phyloP scores from a whole-genome alignment of 2,888 invertebrate species.

The Pasiphila rectangulata region DNA sequence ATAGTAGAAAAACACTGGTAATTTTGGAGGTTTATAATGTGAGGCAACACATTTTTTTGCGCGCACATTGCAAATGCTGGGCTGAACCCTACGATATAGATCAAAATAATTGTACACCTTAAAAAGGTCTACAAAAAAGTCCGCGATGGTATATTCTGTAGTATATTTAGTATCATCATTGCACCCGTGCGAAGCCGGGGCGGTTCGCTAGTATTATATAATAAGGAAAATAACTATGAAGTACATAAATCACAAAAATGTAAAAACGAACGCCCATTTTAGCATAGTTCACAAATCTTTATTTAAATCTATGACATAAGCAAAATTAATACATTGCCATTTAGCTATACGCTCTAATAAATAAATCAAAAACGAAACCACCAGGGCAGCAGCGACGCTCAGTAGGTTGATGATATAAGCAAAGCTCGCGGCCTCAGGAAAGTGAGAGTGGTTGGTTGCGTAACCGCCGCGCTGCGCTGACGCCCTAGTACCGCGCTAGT shows the following conservation, averaged over 20 bases:
- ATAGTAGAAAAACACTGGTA: too few species aligned
- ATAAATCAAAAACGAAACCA: conserved; percentile 35
- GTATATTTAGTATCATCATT: too few species aligned
- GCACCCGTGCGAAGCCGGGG: too few species aligned
- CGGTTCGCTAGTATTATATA: too few species aligned
- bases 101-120: too few species aligned
- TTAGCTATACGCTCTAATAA: conserved; percentile 24
- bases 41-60: too few species aligned
- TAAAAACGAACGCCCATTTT: not conserved
- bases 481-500: conserved; percentile 26
- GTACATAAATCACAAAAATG: not conserved
- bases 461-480: conserved; percentile 49
- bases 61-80: too few species aligned
- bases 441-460: conserved; percentile 76
- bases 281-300: not conserved
- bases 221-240: too few species aligned
- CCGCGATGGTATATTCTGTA: too few species aligned
- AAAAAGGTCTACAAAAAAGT: too few species aligned
- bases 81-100: too few species aligned
- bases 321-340: conserved; percentile 4
- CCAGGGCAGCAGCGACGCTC: conserved; percentile 51
- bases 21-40: too few species aligned
- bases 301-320: not conserved
- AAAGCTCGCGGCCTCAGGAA: conserved; percentile 68
- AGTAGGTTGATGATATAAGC: conserved; percentile 60